Percentiles rank a stretch among this genome's conserved stretches.
Evolutionary conservation across 2,113 vertebrate genomes (phyloP).

Genomic region (Electrona antarctica): DNA sequence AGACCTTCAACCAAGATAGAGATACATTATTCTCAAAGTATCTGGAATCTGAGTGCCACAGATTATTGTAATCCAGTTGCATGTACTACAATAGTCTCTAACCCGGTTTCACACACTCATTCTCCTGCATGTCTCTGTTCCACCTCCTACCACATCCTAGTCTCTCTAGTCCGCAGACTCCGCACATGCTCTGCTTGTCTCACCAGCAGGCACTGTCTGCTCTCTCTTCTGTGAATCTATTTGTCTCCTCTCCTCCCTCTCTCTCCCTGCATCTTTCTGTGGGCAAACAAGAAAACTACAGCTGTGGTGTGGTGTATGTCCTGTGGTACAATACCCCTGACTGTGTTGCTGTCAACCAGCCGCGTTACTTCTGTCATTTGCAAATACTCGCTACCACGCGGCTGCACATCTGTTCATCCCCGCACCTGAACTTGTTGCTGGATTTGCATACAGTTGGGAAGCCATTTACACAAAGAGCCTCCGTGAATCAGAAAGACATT

Average conservation of each 20-base stretch:
- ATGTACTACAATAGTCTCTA: too few species aligned
- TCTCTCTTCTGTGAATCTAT: slow-evolving; percentile 27
- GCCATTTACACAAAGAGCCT: too few species aligned
- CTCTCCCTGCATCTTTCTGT: slow-evolving; percentile 30
- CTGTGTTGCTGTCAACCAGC: slow-evolving; percentile 45
- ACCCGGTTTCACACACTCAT: too few species aligned
- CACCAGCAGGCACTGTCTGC: slow-evolving; percentile 6
- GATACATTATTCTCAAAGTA: too few species aligned
- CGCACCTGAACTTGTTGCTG: slow-evolving; percentile 34
- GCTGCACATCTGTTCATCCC: slow-evolving; percentile 46
- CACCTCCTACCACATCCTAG: neutral
- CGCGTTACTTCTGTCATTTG: slow-evolving; percentile 18
- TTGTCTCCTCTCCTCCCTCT: slow-evolving; percentile 16
- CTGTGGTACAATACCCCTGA: slow-evolving; percentile 40
- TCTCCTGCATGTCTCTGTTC: too few species aligned
- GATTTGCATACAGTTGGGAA: slow-evolving; percentile 52
- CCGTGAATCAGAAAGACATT: slow-evolving; percentile 13
- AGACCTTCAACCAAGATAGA: too few species aligned
- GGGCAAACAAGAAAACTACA: slow-evolving; percentile 53
- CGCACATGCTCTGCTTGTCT: neutral
- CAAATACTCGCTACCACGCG: slow-evolving; percentile 57
- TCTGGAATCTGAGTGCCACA: too few species aligned
- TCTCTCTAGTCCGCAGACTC: neutral
- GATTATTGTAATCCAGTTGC: too few species aligned
- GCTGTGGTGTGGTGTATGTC: slow-evolving; percentile 31